Conservation (phyloP, 2,797 vertebrate genomes). For the Carapus acus region DNA sequence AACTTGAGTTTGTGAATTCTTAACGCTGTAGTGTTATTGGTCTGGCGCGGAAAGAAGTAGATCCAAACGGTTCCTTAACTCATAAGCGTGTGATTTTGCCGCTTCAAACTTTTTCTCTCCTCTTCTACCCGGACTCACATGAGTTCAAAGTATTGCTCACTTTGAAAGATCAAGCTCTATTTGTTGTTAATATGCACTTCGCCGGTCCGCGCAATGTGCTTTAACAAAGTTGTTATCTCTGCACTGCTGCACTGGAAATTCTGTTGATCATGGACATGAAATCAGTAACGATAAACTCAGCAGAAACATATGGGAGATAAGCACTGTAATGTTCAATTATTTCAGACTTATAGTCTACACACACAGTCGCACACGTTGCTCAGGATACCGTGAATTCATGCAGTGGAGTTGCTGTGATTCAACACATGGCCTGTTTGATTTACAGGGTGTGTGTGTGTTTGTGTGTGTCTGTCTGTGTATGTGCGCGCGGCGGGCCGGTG, state of each 20-base stretch:
- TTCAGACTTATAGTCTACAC: neutral
- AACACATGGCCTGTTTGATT: slow-evolving; percentile 11
- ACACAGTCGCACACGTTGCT: neutral
- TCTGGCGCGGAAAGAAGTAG: slow-evolving; percentile 29
- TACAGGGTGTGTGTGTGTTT: slow-evolving; percentile 2
- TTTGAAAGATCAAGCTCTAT: neutral
- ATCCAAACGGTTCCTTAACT: slow-evolving; percentile 17
- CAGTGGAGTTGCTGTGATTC: slow-evolving; percentile 5
- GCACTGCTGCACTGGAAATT: no score
- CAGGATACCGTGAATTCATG: slow-evolving; percentile 3
- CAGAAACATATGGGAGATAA: neutral
- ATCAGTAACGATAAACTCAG: no score
- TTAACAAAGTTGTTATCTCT: no score
- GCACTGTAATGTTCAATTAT: neutral
- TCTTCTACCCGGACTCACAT: slow-evolving; percentile 4
- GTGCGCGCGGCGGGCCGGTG: no score
- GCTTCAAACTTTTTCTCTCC: slow-evolving; percentile 53
- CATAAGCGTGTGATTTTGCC: slow-evolving; percentile 34
- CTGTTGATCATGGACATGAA: no score
- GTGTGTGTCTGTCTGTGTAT: neutral
- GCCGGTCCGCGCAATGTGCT: neutral
- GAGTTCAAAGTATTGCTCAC: neutral
- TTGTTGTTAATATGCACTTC: neutral
- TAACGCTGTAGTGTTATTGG: neutral
- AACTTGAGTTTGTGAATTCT: neutral